Evolutionary conservation across 1,140 invertebrate species (phyloP), one percentile per base, ranked within the genome.

Genomic region (Plectrocnemia conspersa): DNA sequence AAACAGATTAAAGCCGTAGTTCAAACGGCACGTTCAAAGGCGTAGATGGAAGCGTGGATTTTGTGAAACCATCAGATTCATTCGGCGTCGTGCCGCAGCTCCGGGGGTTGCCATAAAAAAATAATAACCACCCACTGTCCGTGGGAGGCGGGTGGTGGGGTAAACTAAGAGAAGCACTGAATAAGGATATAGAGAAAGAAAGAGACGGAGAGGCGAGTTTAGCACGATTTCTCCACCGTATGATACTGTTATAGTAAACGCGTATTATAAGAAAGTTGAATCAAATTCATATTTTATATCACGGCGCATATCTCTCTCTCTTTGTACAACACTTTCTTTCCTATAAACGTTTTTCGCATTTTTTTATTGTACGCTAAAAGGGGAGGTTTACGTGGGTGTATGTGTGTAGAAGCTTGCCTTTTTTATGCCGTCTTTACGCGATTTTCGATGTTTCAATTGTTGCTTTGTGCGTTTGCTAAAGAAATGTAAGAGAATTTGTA

Each of bases 21-120:
- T 38, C 25, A 56, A 33, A 44, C 36, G 24, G 35, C 23, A 52
- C 54, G 42, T 46, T 41, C 42, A 38, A 38, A 38, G 35, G 35
- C 35, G 35, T 38, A 38, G 15, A 38, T 38, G 35, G 35, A 38
- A 38, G 18, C 35, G 6, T 38, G 35, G 35, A 38, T 54, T 36
- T 47, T 46, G 41, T 15, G 19, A 27, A 24, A 36, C 29, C 41
- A 36, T 47, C 27, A 36, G 33, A 54, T 47, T 25, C 22, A 27
- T 47, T 44, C 41, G 18, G 41, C 42, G 42, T 54, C 52, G 52
- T 54, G 52, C 44, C 42, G 42, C 36, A 5, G 52, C 52, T 36
- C 6, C 29, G 52, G 35, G 52, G 52, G 42, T 33, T 25, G 29
- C 44, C 42, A 54, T 44, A 54, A 54, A 36, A 54, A 54, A 46